These are phyloP conservation scores for Charaxes varanes DNA, from an alignment of 1,140 invertebrate species.

Conservation along the genomic window DNA sequence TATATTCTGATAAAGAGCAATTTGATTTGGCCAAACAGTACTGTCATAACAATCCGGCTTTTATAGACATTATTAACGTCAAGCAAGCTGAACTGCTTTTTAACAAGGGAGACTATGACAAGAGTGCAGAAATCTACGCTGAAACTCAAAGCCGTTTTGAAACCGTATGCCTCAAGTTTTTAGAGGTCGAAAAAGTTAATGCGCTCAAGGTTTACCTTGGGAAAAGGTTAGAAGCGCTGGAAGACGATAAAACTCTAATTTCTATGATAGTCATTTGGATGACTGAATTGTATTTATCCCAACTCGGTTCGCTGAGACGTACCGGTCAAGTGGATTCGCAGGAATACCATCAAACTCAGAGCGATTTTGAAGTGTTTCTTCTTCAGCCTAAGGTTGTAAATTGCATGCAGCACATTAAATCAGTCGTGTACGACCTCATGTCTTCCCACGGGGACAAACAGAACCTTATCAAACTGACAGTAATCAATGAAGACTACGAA, in stretches of 20 bases:
- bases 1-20: constrained; percentile 90
- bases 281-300: constrained; percentile 92
- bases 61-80: constrained; percentile 88
- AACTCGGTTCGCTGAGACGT: constrained; percentile 83
- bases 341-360: constrained; percentile 81
- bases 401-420: constrained; percentile 85
- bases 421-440: constrained; percentile 91
- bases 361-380: constrained; percentile 86
- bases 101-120: constrained; percentile 84
- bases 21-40: constrained; percentile 92
- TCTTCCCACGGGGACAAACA: constrained; percentile 94
- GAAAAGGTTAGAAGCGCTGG: constrained; percentile 77
- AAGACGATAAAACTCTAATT: constrained; percentile 86
- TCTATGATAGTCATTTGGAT: constrained; percentile 96
- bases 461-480: constrained; percentile 89
- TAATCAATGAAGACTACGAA: constrained; percentile 93
- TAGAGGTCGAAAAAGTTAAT: constrained; percentile 86
- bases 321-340: constrained; percentile 73
- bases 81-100: constrained; percentile 94
- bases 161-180: constrained; percentile 94
- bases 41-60: constrained; percentile 84
- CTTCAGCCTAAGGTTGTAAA: constrained; percentile 79
- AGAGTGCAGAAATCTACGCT: constrained; percentile 91
- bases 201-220: constrained; percentile 91
- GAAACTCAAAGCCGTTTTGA: constrained; percentile 95